Percentiles rank a stretch among this genome's conserved stretches.
Evolutionary conservation across 2,888 invertebrate genomes (phyloP).

Genomic region (Morpho achilles): DNA sequence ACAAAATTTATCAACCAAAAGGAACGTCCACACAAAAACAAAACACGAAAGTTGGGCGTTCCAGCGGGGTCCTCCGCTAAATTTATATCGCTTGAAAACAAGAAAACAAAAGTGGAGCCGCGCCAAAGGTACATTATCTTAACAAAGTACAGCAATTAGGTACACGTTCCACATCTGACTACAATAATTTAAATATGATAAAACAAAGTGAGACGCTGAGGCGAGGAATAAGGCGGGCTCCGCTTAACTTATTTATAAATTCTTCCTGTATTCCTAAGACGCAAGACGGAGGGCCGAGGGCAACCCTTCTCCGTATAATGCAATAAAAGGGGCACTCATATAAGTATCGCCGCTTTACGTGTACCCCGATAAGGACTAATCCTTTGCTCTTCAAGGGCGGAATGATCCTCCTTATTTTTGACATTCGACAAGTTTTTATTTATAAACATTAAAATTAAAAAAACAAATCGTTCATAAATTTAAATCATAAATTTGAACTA

Average conservation of each 20-base stretch:
- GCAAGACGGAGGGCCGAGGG: constrained; percentile 44
- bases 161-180: constrained; percentile 80
- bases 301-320: constrained; percentile 73
- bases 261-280: constrained; percentile 60
- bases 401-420: constrained; percentile 50
- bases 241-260: constrained; percentile 77
- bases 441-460: too few relatives aligned
- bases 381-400: constrained; percentile 51
- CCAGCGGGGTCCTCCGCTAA: constrained; percentile 57
- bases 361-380: constrained; percentile 72
- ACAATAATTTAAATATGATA: constrained; percentile 80
- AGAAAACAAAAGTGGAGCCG: constrained; percentile 78
- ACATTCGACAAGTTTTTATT: constrained; percentile 7
- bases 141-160: constrained; percentile 79
- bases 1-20: constrained; percentile 66
- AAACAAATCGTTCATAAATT: too few relatives aligned
- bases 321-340: constrained; percentile 78
- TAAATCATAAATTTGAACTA: too few relatives aligned
- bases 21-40: constrained; percentile 71
- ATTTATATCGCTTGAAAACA: constrained; percentile 74
- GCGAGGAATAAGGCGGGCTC: constrained; percentile 68
- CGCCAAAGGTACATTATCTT: constrained; percentile 79
- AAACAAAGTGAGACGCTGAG: constrained; percentile 71
- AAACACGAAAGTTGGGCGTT: constrained; percentile 70
- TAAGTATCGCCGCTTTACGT: constrained; percentile 73